Percentiles rank a stretch among this genome's conserved stretches.
phyloP scores from a whole-genome alignment of 2,113 vertebrate genomes.

The Crotalus helleri region DNA sequence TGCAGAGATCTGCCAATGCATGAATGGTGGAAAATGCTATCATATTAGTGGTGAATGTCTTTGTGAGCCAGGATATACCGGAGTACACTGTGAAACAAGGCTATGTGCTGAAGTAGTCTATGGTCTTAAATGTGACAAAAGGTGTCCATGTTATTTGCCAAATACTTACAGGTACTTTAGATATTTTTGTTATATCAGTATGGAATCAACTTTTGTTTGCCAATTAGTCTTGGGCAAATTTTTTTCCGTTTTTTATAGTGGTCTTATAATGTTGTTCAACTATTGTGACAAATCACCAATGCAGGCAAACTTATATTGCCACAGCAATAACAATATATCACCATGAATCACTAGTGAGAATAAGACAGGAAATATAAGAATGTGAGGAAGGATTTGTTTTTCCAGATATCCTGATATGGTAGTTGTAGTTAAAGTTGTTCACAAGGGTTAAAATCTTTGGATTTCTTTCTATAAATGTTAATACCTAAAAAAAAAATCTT shows the following conservation, averaged over 20 bases:
- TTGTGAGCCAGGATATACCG: slow-evolving; percentile 87
- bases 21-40: slow-evolving; percentile 86
- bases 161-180: slow-evolving; percentile 82
- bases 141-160: slow-evolving; percentile 81
- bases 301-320: background rate
- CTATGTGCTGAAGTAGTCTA: slow-evolving; percentile 83
- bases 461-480: background rate
- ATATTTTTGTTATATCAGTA: background rate
- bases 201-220: background rate
- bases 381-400: background rate
- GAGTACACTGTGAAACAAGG: slow-evolving; percentile 81
- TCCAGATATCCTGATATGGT: no score
- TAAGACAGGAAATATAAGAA: background rate
- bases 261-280: background rate
- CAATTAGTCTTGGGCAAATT: background rate
- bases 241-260: background rate
- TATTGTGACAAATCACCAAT: background rate
- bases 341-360: background rate
- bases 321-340: background rate
- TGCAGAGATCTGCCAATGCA: slow-evolving; percentile 80
- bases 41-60: slow-evolving; percentile 86
- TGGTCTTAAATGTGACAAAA: slow-evolving; percentile 85
- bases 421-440: background rate
- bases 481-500: background rate
- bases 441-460: background rate